Conservation (phyloP, 1,140 invertebrate genomes). For the Geopemphigus sp. region DNA sequence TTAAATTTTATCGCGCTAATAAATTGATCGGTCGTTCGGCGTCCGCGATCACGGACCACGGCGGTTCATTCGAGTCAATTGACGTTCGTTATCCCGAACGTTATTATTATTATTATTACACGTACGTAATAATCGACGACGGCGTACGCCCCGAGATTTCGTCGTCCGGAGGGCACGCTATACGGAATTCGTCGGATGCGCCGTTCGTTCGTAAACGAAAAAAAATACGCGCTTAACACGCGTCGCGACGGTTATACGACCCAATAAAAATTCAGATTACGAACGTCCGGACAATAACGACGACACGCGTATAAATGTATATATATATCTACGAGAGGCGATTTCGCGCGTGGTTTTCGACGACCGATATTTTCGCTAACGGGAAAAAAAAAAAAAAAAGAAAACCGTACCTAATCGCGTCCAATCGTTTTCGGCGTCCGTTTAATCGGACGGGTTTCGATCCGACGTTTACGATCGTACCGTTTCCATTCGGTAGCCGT, state of each 20-base stretch:
- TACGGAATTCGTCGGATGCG: no score
- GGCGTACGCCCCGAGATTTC: slow-evolving; percentile 20
- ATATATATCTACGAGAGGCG: no score
- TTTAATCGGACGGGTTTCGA: no score
- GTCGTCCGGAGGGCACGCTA: neutral
- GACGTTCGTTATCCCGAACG: slow-evolving; percentile 6
- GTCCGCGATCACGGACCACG: no score
- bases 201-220: neutral
- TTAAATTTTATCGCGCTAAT: slow-evolving; percentile 15
- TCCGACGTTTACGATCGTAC: no score
- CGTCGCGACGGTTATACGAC: slow-evolving; percentile 15
- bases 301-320: neutral
- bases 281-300: no score
- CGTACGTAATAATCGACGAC: neutral
- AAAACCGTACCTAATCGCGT: no score
- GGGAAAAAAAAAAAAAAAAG: no score
- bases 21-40: slow-evolving; percentile 8
- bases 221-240: slow-evolving; percentile 1
- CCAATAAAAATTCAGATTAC: slow-evolving; percentile 14
- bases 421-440: no score
- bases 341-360: neutral
- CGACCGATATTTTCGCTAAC: no score
- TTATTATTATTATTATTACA: no score
- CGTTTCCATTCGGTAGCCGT: no score
- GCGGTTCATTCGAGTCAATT: neutral